Evolutionary conservation across 2,113 vertebrate genomes (phyloP).

Genomic region (Sinocyclocheilus anshuiensis): DNA sequence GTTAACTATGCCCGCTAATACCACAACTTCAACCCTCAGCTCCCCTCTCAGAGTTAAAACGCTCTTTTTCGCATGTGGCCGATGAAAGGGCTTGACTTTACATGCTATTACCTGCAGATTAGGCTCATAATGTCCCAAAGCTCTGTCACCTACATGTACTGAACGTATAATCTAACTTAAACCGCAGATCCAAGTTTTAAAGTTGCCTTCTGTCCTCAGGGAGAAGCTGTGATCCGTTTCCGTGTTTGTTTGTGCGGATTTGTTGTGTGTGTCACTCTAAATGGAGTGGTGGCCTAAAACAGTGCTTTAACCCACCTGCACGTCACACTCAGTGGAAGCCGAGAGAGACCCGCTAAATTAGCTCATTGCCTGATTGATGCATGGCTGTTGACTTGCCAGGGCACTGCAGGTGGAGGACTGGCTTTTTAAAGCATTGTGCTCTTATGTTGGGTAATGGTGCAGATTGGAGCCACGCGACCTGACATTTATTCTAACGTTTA

Average conservation of each 20-base stretch:
- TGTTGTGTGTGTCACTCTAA: conserved; percentile 52
- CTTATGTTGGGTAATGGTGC: conserved; percentile 57
- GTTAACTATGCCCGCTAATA: conserved; percentile 57
- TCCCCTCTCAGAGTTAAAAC: conserved; percentile 40
- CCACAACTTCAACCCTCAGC: conserved; percentile 39
- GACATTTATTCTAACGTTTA: conserved; percentile 28
- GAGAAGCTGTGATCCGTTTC: conserved; percentile 31
- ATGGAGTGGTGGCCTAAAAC: conserved; percentile 58
- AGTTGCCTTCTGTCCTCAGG: conserved; percentile 22
- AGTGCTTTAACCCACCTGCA: conserved; percentile 58
- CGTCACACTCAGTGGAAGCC: conserved; percentile 52
- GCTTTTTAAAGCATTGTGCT: conserved; percentile 65
- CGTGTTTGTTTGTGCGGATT: conserved; percentile 54
- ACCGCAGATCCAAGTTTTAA: conserved; percentile 20
- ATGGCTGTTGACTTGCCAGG: conserved; percentile 61
- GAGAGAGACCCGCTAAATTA: conserved; percentile 61
- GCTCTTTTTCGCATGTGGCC: conserved; percentile 1
- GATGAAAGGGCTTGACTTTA: conserved; percentile 25
- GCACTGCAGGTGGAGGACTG: conserved; percentile 60
- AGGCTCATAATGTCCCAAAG: background rate
- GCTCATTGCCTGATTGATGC: conserved; percentile 63
- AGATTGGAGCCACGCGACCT: conserved; percentile 47
- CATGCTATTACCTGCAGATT: conserved; percentile 31
- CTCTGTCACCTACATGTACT: background rate
- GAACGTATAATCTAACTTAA: conserved; percentile 7